Conservation (phyloP, 2,888 invertebrate species). For the Campopleginae sp. region DNA sequence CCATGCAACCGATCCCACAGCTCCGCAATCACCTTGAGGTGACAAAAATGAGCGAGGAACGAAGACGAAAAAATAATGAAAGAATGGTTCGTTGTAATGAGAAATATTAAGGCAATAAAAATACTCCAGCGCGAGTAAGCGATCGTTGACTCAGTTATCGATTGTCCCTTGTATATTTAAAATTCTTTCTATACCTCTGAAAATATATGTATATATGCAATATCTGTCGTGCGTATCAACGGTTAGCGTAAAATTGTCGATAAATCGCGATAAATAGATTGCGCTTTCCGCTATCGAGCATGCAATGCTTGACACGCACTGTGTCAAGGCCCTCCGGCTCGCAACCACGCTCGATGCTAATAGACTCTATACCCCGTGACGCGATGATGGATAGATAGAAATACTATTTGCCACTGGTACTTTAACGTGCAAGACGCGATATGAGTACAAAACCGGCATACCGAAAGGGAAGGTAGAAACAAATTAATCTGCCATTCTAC, state of each 20-base stretch:
- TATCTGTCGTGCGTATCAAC: slow-evolving; percentile 68
- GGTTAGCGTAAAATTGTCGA: slow-evolving; percentile 78
- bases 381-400: slow-evolving; percentile 67
- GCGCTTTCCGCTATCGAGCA: slow-evolving; percentile 82
- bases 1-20: slow-evolving; percentile 28
- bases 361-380: slow-evolving; percentile 72
- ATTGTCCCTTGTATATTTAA: not conserved
- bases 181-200: not conserved
- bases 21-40: slow-evolving; percentile 7
- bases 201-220: not conserved
- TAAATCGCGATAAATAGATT: slow-evolving; percentile 83
- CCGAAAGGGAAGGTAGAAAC: slow-evolving; percentile 14
- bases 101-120: not conserved
- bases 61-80: not conserved
- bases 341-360: slow-evolving; percentile 79
- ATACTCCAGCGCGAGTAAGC: not conserved
- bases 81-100: not conserved
- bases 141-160: not conserved
- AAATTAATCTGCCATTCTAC: slow-evolving; percentile 15
- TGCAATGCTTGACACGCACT: slow-evolving; percentile 82
- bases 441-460: slow-evolving; percentile 32
- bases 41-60: slow-evolving; percentile 8
- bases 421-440: slow-evolving; percentile 25
- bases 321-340: slow-evolving; percentile 81
- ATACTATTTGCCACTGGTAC: slow-evolving; percentile 13